Percentiles rank a stretch among this genome's conserved stretches.
phyloP scores from a whole-genome alignment of 2,113 vertebrate species.

The Orientallactaga bullata region DNA sequence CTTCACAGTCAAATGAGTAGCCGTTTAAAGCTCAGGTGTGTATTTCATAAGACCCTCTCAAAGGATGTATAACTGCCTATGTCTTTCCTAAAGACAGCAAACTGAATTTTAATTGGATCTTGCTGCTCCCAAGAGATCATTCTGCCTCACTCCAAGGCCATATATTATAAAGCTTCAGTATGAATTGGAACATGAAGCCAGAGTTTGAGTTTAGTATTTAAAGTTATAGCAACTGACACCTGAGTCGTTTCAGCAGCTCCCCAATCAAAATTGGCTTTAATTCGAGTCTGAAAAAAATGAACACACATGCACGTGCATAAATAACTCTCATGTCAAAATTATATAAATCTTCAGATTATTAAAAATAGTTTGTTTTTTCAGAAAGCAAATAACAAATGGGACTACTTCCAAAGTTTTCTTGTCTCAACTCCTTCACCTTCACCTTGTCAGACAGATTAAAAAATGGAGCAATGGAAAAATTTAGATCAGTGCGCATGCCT shows the following conservation, averaged over 20 bases:
- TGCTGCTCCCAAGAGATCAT: conserved; percentile 62
- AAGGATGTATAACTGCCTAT: conserved; percentile 66
- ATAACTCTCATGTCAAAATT: conserved; percentile 56
- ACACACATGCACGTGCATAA: background rate
- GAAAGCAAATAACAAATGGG: conserved; percentile 50
- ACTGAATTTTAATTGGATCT: conserved; percentile 78
- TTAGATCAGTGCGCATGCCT: background rate
- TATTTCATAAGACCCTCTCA: conserved; percentile 74
- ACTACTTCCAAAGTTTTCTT: conserved; percentile 55
- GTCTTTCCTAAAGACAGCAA: conserved; percentile 71
- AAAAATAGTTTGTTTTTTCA: conserved; percentile 58
- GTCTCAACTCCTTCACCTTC: background rate
- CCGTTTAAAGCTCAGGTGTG: conserved; percentile 75
- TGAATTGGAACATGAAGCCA: conserved; percentile 53
- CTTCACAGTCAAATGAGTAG: conserved; percentile 78
- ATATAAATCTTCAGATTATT: conserved; percentile 57
- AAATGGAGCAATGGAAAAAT: conserved; percentile 38
- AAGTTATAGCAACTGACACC: conserved; percentile 57
- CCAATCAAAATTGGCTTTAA: conserved; percentile 58
- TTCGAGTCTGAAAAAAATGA: background rate
- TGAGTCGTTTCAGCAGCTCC: conserved; percentile 2
- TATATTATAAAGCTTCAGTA: conserved; percentile 66
- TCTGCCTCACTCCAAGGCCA: conserved; percentile 55
- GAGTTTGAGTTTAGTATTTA: conserved; percentile 61
- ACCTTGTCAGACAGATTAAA: conserved; percentile 32